These are phyloP conservation scores for Stegostoma tigrinum DNA, from an alignment of 2,113 vertebrate genomes.

Conservation along the genomic window DNA sequence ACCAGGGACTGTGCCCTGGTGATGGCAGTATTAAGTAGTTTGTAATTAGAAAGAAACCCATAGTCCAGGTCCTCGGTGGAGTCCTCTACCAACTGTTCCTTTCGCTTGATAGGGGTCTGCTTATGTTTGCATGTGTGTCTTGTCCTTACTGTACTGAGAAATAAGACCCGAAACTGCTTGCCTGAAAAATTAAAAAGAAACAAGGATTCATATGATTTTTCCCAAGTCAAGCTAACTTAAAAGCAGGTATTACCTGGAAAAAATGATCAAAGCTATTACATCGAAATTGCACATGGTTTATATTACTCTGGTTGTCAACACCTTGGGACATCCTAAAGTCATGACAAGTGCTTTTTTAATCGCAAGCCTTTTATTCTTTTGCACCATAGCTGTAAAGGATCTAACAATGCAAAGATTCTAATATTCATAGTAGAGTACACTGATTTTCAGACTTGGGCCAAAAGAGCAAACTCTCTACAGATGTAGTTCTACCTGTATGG, in stretches of 20 bases:
- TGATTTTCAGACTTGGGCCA: background rate
- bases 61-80: slow-evolving; percentile 97
- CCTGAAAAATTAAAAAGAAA: slow-evolving; percentile 56
- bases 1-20: slow-evolving; percentile 94
- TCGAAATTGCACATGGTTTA: background rate
- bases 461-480: background rate
- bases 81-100: slow-evolving; percentile 94
- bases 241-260: background rate
- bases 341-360: background rate
- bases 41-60: slow-evolving; percentile 96
- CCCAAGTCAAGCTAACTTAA: background rate
- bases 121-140: slow-evolving; percentile 97
- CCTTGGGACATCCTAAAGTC: background rate
- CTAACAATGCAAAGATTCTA: background rate
- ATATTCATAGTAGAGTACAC: background rate
- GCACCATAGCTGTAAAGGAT: background rate
- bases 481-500: background rate
- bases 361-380: background rate
- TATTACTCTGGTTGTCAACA: no score
- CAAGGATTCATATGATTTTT: slow-evolving; percentile 39
- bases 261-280: background rate
- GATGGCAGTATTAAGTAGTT: slow-evolving; percentile 97
- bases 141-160: slow-evolving; percentile 95
- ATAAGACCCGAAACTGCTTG: slow-evolving; percentile 94
- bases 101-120: slow-evolving; percentile 94